These are phyloP conservation scores for Meloidogyne floridensis DNA, from an alignment of 1,140 invertebrate species.

Conservation along the genomic window DNA sequence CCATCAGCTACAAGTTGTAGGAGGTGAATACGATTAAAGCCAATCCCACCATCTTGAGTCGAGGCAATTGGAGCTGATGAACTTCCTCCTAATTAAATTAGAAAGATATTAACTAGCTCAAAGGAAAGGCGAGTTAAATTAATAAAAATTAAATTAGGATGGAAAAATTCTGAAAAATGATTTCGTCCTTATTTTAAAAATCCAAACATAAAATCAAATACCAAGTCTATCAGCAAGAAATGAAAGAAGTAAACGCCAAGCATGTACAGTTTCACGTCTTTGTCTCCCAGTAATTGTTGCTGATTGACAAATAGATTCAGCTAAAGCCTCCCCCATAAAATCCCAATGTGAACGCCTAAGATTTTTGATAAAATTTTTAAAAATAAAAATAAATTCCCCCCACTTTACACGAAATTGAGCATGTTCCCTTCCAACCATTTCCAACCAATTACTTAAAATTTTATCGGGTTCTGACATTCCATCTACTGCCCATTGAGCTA, in stretches of 20 bases:
- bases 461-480: constrained; percentile 17
- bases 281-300: constrained; percentile 13
- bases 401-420: constrained; percentile 23
- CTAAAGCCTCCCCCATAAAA: constrained; percentile 17
- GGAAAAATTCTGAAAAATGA: too few species aligned
- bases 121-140: not conserved
- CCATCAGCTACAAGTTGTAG: constrained; percentile 10
- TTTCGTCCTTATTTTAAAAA: too few species aligned
- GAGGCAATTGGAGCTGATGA: not conserved
- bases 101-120: not conserved
- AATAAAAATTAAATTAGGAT: too few species aligned
- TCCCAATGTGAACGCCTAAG: constrained; percentile 20
- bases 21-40: constrained; percentile 20
- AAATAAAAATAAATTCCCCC: not conserved
- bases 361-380: not conserved
- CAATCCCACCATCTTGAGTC: constrained; percentile 11
- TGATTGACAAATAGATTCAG: constrained; percentile 24
- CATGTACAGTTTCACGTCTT: constrained; percentile 22
- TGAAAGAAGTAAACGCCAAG: constrained; percentile 26
- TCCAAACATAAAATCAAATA: too few species aligned
- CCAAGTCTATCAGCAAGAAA: constrained; percentile 27
- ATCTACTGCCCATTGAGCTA: constrained; percentile 23
- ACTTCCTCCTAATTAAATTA: not conserved
- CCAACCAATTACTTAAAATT: constrained; percentile 15
- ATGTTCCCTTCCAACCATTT: constrained; percentile 18